Evolutionary conservation across 92 coral and sea anemone species (phyloP).

Genomic region (Porites divaricata): DNA sequence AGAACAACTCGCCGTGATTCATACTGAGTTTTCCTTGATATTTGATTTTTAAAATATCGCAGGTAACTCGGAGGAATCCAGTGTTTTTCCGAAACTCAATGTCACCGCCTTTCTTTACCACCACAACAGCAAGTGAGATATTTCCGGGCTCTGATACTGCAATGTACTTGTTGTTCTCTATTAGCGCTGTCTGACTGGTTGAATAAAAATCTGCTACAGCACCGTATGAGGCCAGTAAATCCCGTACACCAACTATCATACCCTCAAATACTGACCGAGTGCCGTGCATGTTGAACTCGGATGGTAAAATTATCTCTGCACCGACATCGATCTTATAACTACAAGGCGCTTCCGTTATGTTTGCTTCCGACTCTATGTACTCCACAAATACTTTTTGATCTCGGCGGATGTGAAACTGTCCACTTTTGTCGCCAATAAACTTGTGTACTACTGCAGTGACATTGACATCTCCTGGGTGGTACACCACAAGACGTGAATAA

Average conservation of each 20-base stretch:
- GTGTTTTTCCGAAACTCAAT: slow-evolving; percentile 85
- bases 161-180: slow-evolving; percentile 84
- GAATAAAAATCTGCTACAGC: slow-evolving; percentile 87
- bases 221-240: slow-evolving; percentile 75
- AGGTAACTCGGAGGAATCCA: slow-evolving; percentile 77
- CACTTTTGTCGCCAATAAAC: slow-evolving; percentile 96
- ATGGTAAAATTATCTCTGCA: slow-evolving; percentile 90
- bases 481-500: slow-evolving; percentile 80
- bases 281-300: slow-evolving; percentile 95
- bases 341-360: slow-evolving; percentile 97
- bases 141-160: slow-evolving; percentile 92
- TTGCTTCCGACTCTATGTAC: slow-evolving; percentile 86
- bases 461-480: slow-evolving; percentile 83
- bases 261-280: slow-evolving; percentile 90
- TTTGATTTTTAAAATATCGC: slow-evolving; percentile 77
- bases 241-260: slow-evolving; percentile 89
- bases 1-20: slow-evolving; percentile 94
- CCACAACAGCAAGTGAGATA: slow-evolving; percentile 85
- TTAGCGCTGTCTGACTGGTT: slow-evolving; percentile 88
- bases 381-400: slow-evolving; percentile 87
- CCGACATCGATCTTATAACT: slow-evolving; percentile 87
- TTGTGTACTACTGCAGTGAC: slow-evolving; percentile 82
- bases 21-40: slow-evolving; percentile 79
- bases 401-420: slow-evolving; percentile 90
- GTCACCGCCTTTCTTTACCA: slow-evolving; percentile 86